Evolutionary conservation across 2,113 vertebrate genomes (phyloP).

Genomic region (Pyxicephalus adspersus): DNA sequence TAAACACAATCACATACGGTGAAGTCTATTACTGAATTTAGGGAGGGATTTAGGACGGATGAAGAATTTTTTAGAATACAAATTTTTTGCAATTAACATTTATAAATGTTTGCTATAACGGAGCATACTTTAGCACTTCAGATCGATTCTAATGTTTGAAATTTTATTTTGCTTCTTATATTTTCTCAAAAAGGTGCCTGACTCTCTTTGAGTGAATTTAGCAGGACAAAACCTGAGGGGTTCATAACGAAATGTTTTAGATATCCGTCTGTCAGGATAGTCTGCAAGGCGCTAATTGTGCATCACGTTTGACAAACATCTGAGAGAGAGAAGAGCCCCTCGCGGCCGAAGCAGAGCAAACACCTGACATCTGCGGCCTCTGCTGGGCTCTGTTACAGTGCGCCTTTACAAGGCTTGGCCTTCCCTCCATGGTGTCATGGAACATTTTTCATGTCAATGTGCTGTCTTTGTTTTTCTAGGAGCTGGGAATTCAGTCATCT

Average conservation of each 20-base stretch:
- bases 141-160: too few species aligned
- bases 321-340: constrained; percentile 15
- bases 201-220: background rate
- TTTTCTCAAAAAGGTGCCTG: too few species aligned
- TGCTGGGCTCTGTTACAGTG: background rate
- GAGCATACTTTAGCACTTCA: too few species aligned
- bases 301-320: constrained; percentile 41
- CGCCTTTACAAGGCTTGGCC: constrained; percentile 20
- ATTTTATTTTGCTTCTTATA: too few species aligned
- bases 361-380: constrained; percentile 23
- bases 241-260: background rate
- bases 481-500: constrained; percentile 31
- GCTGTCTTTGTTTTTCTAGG: constrained; percentile 27
- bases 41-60: too few species aligned
- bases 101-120: too few species aligned
- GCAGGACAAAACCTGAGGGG: too few species aligned
- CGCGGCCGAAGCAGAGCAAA: background rate
- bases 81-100: too few species aligned
- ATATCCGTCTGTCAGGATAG: constrained; percentile 26
- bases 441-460: constrained; percentile 46
- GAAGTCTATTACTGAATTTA: too few species aligned
- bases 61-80: too few species aligned
- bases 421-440: constrained; percentile 19
- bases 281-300: constrained; percentile 25
- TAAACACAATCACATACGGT: too few species aligned